These are phyloP conservation scores for Patella vulgata DNA, from an alignment of 1,140 invertebrate species.

Conservation along the genomic window DNA sequence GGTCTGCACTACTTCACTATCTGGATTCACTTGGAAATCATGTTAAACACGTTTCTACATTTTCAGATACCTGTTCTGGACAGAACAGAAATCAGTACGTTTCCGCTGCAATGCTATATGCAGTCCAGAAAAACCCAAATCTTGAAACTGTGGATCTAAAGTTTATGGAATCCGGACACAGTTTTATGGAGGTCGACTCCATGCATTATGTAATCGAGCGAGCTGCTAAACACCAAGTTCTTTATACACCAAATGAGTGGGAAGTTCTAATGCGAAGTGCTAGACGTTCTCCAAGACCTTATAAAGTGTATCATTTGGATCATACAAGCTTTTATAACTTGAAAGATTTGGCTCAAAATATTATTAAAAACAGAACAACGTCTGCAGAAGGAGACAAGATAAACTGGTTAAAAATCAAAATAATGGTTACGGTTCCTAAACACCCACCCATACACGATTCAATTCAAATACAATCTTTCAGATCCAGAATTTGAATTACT, in stretches of 20 bases:
- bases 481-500: too few species aligned
- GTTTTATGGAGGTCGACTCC: conserved; percentile 45
- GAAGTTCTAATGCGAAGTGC: conserved; percentile 21
- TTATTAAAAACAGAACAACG: conserved; percentile 7
- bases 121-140: neutral
- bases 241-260: conserved; percentile 28
- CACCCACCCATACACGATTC: too few species aligned
- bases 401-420: conserved; percentile 25
- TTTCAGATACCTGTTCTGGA: conserved; percentile 54
- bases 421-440: too few species aligned
- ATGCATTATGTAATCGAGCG: conserved; percentile 48
- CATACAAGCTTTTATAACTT: conserved; percentile 21
- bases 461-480: too few species aligned
- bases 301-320: conserved; percentile 18
- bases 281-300: conserved; percentile 22
- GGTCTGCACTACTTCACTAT: conserved; percentile 9
- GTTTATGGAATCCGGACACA: conserved; percentile 39
- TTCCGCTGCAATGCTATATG: neutral
- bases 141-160: conserved; percentile 36
- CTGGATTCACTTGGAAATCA: neutral
- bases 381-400: conserved; percentile 13
- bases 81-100: conserved; percentile 28
- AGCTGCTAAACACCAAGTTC: conserved; percentile 16
- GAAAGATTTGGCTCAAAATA: conserved; percentile 4
- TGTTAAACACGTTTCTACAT: conserved; percentile 35